These are phyloP conservation scores for Drosophila obscura DNA, from an alignment of 1,140 invertebrate genomes.

Conservation along the genomic window DNA sequence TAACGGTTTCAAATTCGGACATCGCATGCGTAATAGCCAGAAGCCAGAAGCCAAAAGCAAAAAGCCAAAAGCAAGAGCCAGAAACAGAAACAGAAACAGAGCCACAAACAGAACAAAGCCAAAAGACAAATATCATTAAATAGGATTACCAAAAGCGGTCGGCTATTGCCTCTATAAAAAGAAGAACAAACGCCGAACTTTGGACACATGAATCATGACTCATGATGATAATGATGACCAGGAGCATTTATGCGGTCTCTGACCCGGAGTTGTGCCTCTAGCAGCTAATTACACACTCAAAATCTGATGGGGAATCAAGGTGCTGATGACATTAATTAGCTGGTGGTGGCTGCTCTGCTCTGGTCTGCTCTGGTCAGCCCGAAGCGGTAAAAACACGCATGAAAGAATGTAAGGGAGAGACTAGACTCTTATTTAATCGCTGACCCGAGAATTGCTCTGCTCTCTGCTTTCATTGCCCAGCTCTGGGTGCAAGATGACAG, in stretches of 20 bases:
- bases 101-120: constrained; percentile 14
- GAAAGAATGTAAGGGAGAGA: constrained; percentile 21
- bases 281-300: constrained; percentile 64
- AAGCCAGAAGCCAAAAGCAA: neutral
- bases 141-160: constrained; percentile 71
- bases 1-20: constrained; percentile 59
- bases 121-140: constrained; percentile 76
- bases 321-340: constrained; percentile 78
- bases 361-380: constrained; percentile 41
- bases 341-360: neutral
- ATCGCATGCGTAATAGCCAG: constrained; percentile 59
- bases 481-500: constrained; percentile 45
- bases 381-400: constrained; percentile 5
- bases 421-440: constrained; percentile 47
- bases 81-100: neutral
- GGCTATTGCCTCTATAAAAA: constrained; percentile 59
- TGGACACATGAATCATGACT: constrained; percentile 42
- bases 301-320: constrained; percentile 63
- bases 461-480: neutral
- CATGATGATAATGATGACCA: constrained; percentile 66
- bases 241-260: constrained; percentile 72
- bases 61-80: constrained; percentile 25
- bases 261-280: constrained; percentile 37
- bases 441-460: constrained; percentile 21
- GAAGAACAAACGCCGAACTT: constrained; percentile 34